Evolutionary conservation across 2,797 vertebrate genomes (phyloP).

Genomic region (Spinibarbus caldwelli): DNA sequence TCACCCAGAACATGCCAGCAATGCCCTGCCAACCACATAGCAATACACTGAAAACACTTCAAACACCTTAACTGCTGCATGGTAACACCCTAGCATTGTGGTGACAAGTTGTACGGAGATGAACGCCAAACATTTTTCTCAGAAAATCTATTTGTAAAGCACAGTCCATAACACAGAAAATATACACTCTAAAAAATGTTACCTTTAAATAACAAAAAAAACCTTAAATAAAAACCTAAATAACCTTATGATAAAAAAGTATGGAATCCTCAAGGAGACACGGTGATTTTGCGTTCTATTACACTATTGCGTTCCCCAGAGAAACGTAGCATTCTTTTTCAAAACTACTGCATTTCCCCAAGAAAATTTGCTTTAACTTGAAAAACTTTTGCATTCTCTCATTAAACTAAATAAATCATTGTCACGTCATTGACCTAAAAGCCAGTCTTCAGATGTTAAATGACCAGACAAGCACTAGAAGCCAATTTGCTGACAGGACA

Average conservation of each 20-base stretch:
- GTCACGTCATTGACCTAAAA: neutral
- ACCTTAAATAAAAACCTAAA: neutral
- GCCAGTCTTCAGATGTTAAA: conserved; percentile 9
- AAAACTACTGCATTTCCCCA: too few relatives aligned
- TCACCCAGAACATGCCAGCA: neutral
- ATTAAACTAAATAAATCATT: neutral
- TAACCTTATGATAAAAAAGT: neutral
- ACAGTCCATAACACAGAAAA: neutral
- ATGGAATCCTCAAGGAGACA: neutral
- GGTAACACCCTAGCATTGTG: neutral
- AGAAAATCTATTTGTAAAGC: neutral
- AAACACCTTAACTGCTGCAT: neutral
- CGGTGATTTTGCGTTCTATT: neutral
- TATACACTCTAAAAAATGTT: neutral
- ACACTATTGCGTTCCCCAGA: neutral
- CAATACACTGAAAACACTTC: neutral
- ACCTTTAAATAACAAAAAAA: too few relatives aligned
- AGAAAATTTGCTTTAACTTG: too few relatives aligned
- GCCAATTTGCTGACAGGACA: conserved; percentile 21
- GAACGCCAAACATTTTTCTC: neutral
- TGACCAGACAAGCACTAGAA: neutral
- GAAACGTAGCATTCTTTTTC: neutral
- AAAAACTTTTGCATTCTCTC: neutral
- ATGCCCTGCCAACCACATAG: neutral
- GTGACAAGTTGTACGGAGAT: neutral